Conservation (phyloP, 2,113 vertebrate species). For the Brienomyrus brachyistius region DNA sequence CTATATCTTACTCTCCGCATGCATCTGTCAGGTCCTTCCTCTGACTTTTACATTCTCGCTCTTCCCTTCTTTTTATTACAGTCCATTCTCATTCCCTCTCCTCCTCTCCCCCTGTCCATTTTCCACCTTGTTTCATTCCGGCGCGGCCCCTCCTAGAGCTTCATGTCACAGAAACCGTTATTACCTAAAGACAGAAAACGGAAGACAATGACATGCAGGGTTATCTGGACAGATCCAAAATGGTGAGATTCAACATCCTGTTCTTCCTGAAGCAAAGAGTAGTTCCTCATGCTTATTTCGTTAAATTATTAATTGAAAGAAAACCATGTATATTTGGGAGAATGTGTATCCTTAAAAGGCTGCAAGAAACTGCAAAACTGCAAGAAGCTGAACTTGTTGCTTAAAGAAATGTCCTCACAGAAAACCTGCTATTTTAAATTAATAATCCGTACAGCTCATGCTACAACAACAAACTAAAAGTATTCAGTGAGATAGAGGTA, state of each 20-base stretch:
- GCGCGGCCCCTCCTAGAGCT: neutral
- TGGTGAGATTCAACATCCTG: neutral
- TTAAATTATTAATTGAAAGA: conserved; percentile 4
- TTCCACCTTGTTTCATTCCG: conserved; percentile 7
- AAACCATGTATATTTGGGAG: neutral
- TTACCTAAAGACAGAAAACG: neutral
- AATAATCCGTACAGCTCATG: neutral
- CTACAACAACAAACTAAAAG: neutral
- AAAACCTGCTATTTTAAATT: neutral
- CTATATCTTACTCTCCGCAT: conserved; percentile 23
- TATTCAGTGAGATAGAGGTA: neutral
- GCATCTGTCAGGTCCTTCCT: conserved; percentile 10
- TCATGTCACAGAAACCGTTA: neutral
- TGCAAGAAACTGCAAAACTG: no score
- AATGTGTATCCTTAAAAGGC: neutral
- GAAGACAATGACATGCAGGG: neutral
- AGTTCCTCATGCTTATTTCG: neutral
- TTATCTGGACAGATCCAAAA: neutral
- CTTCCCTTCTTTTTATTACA: neutral
- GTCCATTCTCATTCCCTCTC: neutral
- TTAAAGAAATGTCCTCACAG: neutral
- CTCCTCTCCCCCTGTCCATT: neutral
- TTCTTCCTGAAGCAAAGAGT: neutral
- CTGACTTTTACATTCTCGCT: conserved; percentile 7
- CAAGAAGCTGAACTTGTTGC: neutral